Evolutionary conservation across 1,140 invertebrate genomes (phyloP).

Genomic region (Papilio machaon): DNA sequence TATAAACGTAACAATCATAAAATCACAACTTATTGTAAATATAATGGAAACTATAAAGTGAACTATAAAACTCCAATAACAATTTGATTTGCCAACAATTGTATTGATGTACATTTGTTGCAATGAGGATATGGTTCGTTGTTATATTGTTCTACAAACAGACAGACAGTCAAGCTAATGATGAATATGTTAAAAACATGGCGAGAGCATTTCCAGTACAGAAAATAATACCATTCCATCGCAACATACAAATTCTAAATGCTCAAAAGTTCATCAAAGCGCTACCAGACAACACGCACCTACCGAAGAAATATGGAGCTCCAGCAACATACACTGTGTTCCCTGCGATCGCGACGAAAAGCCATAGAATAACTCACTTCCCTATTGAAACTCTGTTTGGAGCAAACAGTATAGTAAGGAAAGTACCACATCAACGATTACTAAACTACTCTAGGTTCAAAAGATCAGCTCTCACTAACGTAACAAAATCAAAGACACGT

Average conservation of each 20-base stretch:
- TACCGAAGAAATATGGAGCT: slow-evolving; percentile 42
- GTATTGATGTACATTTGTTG: slow-evolving; percentile 7
- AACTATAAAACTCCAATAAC: slow-evolving; percentile 56
- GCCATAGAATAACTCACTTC: slow-evolving; percentile 44
- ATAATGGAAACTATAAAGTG: slow-evolving; percentile 50
- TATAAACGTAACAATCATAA: slow-evolving; percentile 32
- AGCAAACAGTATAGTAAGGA: slow-evolving; percentile 57
- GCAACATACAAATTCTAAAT: slow-evolving; percentile 48
- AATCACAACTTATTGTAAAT: slow-evolving; percentile 54
- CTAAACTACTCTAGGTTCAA: slow-evolving; percentile 40
- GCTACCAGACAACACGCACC: slow-evolving; percentile 13
- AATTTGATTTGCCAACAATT: slow-evolving; percentile 49
- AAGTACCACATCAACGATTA: slow-evolving; percentile 51
- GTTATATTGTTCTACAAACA: slow-evolving; percentile 41
- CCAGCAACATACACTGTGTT: slow-evolving; percentile 45
- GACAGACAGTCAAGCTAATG: slow-evolving; percentile 41
- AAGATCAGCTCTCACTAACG: slow-evolving; percentile 36
- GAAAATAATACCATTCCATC: slow-evolving; percentile 50
- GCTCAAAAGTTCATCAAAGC: slow-evolving; percentile 49
- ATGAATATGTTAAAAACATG: slow-evolving; percentile 37
- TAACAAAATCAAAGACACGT: background rate
- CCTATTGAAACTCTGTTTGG: slow-evolving; percentile 40
- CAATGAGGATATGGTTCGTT: slow-evolving; percentile 22
- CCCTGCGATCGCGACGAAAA: slow-evolving; percentile 36
- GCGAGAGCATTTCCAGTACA: slow-evolving; percentile 43